Percentiles rank a stretch among this genome's conserved stretches.
phyloP scores from a whole-genome alignment of 2,888 invertebrate genomes.

The Acanthosepion esculentum region DNA sequence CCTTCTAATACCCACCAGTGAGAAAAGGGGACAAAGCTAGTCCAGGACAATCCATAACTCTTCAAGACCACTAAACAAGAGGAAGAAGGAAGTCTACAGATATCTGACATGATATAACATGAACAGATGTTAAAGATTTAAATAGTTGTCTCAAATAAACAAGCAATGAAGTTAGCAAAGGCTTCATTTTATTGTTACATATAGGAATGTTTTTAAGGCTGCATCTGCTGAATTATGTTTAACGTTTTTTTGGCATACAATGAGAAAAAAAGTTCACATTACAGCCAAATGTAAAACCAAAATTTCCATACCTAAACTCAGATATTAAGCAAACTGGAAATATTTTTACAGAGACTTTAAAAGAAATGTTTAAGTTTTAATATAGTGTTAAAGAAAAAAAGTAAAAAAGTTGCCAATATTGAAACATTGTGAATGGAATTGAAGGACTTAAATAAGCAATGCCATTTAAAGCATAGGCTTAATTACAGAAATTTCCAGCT shows the following conservation, averaged over 20 bases:
- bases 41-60: conserved; percentile 34
- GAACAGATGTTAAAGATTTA: background rate
- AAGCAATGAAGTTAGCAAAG: background rate
- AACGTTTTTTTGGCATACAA: background rate
- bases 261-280: background rate
- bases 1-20: conserved; percentile 44
- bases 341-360: too few species aligned
- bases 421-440: too few species aligned
- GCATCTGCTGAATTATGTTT: background rate
- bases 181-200: background rate
- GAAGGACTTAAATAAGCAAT: too few species aligned
- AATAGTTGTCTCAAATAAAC: background rate
- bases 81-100: conserved; percentile 33
- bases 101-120: background rate
- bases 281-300: background rate
- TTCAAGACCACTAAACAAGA: conserved; percentile 45
- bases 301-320: too few species aligned
- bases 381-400: too few species aligned
- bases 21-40: conserved; percentile 33
- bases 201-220: background rate
- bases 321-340: too few species aligned
- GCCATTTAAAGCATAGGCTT: too few species aligned
- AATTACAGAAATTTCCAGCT: too few species aligned
- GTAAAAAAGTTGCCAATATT: too few species aligned
- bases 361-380: too few species aligned